phyloP scores from a whole-genome alignment of 2,113 vertebrate genomes.

The Lutjanus erythropterus region DNA sequence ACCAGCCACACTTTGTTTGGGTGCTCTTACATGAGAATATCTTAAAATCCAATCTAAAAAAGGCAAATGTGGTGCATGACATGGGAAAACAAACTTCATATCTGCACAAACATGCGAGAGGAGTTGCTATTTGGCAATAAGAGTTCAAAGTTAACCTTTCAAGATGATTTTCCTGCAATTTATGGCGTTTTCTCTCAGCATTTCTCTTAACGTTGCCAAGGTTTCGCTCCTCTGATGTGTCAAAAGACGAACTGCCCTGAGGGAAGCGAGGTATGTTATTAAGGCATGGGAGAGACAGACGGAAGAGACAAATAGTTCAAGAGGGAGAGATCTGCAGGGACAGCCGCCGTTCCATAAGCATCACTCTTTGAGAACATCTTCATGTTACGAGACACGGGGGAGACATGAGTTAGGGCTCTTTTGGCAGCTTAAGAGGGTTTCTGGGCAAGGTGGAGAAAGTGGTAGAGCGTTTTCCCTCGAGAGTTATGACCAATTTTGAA shows the following conservation, averaged over 20 bases:
- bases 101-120: constrained; percentile 13
- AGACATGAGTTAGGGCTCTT: constrained; percentile 35
- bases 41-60: not conserved
- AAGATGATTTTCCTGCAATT: constrained; percentile 18
- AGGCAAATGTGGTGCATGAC: not conserved
- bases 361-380: constrained; percentile 44
- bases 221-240: constrained; percentile 30
- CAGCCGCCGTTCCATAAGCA: constrained; percentile 25
- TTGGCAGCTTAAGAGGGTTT: constrained; percentile 25
- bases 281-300: constrained; percentile 26
- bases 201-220: constrained; percentile 22
- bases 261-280: constrained; percentile 33
- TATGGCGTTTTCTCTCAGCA: constrained; percentile 8
- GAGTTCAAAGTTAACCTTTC: not conserved
- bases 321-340: constrained; percentile 33
- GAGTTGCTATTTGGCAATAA: constrained; percentile 3
- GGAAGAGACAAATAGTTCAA: constrained; percentile 33
- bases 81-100: not conserved
- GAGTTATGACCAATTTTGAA: constrained; percentile 11
- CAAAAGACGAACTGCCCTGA: constrained; percentile 40
- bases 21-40: not conserved
- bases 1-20: constrained; percentile 8
- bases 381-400: constrained; percentile 33
- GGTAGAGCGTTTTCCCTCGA: not conserved
- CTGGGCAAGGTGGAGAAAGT: constrained; percentile 37